phyloP scores from a whole-genome alignment of 2,113 vertebrate species.

The Xiphias gladius region DNA sequence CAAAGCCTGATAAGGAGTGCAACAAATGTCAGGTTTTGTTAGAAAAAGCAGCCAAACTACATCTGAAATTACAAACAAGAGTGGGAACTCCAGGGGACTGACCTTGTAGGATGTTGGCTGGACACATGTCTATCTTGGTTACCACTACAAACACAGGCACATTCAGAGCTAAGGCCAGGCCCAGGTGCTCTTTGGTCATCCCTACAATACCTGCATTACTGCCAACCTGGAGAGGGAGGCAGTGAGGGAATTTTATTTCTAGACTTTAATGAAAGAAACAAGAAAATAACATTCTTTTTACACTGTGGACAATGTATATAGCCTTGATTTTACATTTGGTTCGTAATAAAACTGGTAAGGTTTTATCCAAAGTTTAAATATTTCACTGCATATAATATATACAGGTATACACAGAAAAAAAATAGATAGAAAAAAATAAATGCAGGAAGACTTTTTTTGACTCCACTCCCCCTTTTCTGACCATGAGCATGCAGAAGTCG shows the following conservation, averaged over 20 bases:
- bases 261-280: background rate
- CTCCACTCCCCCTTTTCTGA: conserved; percentile 76
- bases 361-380: background rate
- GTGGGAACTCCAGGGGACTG: conserved; percentile 35
- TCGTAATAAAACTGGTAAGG: background rate
- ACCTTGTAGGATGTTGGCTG: conserved; percentile 99
- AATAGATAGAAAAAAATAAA: background rate
- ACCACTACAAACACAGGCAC: conserved; percentile 98
- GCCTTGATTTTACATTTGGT: background rate
- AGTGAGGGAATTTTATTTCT: background rate
- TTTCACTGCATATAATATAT: background rate
- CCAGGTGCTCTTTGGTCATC: conserved; percentile 99
- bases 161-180: conserved; percentile 95
- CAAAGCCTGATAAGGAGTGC: background rate
- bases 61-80: background rate
- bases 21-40: background rate
- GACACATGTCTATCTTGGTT: conserved; percentile 99
- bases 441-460: background rate
- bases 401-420: background rate
- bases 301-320: background rate
- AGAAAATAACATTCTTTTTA: background rate
- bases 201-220: conserved; percentile 99
- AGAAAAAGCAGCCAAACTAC: background rate
- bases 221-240: conserved; percentile 87
- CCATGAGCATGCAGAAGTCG: conserved; percentile 99